These are phyloP conservation scores for Periphyllus acericola DNA, from an alignment of 2,888 invertebrate species.

Conservation along the genomic window DNA sequence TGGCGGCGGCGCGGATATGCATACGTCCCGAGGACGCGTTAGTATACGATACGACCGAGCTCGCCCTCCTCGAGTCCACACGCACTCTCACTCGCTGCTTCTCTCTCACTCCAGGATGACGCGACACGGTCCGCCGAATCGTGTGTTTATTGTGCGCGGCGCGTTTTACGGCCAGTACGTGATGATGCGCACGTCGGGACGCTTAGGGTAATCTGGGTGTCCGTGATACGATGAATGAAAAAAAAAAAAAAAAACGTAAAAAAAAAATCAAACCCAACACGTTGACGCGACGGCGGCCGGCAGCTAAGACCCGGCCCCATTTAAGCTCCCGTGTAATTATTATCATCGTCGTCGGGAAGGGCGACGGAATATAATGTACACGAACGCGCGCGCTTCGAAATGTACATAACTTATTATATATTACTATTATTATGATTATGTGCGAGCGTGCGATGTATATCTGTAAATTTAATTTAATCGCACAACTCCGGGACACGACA, in stretches of 20 bases:
- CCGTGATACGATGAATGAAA: constrained; percentile 56
- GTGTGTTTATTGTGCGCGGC: constrained; percentile 56
- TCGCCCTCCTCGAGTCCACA: not conserved
- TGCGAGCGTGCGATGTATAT: not conserved
- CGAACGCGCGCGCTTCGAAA: not conserved
- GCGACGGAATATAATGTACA: not conserved
- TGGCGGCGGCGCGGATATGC: not conserved
- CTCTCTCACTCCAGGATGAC: not conserved
- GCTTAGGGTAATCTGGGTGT: constrained; percentile 61
- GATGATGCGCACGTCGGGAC: constrained; percentile 38
- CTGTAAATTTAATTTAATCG: constrained; percentile 43
- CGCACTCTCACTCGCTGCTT: too few species aligned
- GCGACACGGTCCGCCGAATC: constrained; percentile 40
- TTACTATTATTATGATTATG: not conserved
- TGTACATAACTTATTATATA: not conserved
- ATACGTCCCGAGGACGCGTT: constrained; percentile 30
- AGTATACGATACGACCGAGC: constrained; percentile 32
- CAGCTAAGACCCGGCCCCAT: constrained; percentile 25
- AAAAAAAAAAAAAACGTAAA: not conserved
- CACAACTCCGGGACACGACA: not conserved
- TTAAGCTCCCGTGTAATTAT: constrained; percentile 53
- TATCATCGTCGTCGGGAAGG: constrained; percentile 35
- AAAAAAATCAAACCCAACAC: not conserved
- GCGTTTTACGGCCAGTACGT: constrained; percentile 61
- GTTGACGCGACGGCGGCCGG: not conserved